A percentile compares a stretch with the other conserved stretches of the same genome.
phyloP scores from a whole-genome alignment of 2,888 invertebrate species.

The Yponomeuta sedellus region DNA sequence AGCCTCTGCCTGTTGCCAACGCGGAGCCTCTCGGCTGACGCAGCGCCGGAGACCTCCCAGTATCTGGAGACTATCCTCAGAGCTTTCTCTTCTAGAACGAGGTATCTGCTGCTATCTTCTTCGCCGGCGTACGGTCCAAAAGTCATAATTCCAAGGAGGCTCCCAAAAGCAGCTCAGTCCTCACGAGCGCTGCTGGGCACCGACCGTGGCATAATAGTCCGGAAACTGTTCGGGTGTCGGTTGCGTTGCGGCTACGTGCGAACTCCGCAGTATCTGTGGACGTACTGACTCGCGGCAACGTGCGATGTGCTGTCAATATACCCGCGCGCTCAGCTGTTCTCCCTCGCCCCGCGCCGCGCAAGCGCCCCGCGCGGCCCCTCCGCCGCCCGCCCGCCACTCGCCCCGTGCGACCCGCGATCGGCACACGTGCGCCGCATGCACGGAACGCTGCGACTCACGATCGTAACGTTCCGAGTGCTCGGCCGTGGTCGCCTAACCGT shows the following conservation, averaged over 20 bases:
- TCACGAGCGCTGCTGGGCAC: conserved; percentile 53
- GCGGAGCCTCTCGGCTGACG: conserved; percentile 64
- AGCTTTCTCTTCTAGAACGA: conserved; percentile 65
- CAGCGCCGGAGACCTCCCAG: conserved; percentile 62
- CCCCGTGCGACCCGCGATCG: conserved; percentile 18
- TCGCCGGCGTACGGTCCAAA: conserved; percentile 68
- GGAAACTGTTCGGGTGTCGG: conserved; percentile 21
- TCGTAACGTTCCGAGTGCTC: conserved; percentile 3
- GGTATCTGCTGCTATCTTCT: conserved; percentile 66
- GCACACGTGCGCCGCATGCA: not conserved
- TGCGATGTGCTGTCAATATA: conserved; percentile 77
- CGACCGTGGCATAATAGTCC: conserved; percentile 59
- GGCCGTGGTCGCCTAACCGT: conserved; percentile 9
- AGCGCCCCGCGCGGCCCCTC: conserved; percentile 47
- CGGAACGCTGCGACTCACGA: not conserved
- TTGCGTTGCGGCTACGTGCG: conserved; percentile 59
- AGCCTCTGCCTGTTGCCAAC: conserved; percentile 53
- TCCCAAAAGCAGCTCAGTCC: conserved; percentile 62
- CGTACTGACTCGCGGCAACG: conserved; percentile 76
- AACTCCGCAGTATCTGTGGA: conserved; percentile 67
- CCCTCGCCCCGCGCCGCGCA: conserved; percentile 54
- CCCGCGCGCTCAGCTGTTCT: conserved; percentile 77
- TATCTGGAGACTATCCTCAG: conserved; percentile 72
- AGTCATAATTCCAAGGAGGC: conserved; percentile 71
- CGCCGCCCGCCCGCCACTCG: conserved; percentile 37